Base-by-base conservation (phyloP, 2,113 vertebrate species). In the Corythornis madagascariensis region DNA sequence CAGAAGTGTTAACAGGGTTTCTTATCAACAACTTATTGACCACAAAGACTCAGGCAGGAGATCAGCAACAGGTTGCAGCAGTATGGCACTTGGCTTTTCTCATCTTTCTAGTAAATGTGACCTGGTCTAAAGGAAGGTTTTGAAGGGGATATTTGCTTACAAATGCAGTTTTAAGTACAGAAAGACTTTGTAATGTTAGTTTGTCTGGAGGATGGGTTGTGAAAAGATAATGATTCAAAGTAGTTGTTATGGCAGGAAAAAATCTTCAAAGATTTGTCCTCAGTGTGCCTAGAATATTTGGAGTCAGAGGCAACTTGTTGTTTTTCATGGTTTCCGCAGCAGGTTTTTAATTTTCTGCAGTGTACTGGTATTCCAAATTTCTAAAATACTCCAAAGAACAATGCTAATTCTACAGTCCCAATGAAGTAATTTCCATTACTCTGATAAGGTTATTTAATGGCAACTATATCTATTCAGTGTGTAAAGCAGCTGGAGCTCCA, bases 301-400 rank as follows among this genome's bases (percentile, higher is more conserved):
- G 10, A 73, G 16, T 45, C 26, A 9, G 45, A 22, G 43, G 12
- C 11, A 83, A 26, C 21, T 43, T 50, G 10, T 24, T 77, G n/a
- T 56, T 88, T 86, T 71, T 64, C 53, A 40, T 43, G 47, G 40
- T 65, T 89, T 72, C 70, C 16, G 33, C 19, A n/a, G 38, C 12
- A 55, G 59, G n/a, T 26, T 87, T 91, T 70, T 53, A 13, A 66
- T 94, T 87, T 88, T 88, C 22, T 61, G 35, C 29, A 38, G 38
- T 13, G 11, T 42, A 61, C 40, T 66, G 50, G 6, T 53, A 66
- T 42, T 86, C 31, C 50, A 18, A 61, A 63, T 74, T 55, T 74
- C 64, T 83, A 50, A 83, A 83, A 80, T 47, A 31, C 64, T 63
- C 31, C 24, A 69, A 57, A 52, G 26, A 48, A 61, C 21, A 78